Base-by-base conservation (phyloP, 2,888 invertebrate species). In the Trichopria drosophilae region DNA sequence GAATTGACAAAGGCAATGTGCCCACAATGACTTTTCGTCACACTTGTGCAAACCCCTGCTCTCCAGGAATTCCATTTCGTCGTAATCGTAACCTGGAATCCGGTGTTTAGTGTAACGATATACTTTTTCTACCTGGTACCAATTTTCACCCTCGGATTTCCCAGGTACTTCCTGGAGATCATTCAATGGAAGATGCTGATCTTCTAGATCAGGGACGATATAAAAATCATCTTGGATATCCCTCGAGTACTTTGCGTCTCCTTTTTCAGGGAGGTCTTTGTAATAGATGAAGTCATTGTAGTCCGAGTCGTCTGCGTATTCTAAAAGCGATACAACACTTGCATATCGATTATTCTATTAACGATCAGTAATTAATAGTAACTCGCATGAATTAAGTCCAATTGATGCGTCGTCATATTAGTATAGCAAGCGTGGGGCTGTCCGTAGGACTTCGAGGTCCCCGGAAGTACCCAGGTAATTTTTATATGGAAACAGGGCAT, bases 1-100 rank as follows among this genome's bases (percentile, higher is more conserved):
- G 35, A 73, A 73, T 51, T 72, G 72, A 48, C 73, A 73, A 6
- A 74, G 57, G 36, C 73, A 74, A 42, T 73, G 69, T 4, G 71
- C 68, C 69, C 69, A 73, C 2, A 69, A 48, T 1, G 72, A 71
- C 34, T 54, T 68, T 1, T 68, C 64, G 36, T 73, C 67, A 47
- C 74, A 74, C 22, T 57, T 39, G 7, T 62, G 58, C 23, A 57
- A 48, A 6, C 55, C 59, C n/a, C 59, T 56, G 16, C 59, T 44
- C 3, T 43, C 44, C 5, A 28, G 12, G 16, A 66, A 67, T 41
- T 69, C 66, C 3, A 72, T 56, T 35, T 72, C 72, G 4, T 71
- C 71, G 45, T 71, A 72, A 32, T 73, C 72, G 26, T 71, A 69
- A 3, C 71, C 68, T 1, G 71, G 68, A 45, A 71, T 72, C 3